Evolutionary conservation across 2,888 invertebrate species (phyloP), one percentile per base, ranked within the genome.

Genomic region (Chymomyza amoena): DNA sequence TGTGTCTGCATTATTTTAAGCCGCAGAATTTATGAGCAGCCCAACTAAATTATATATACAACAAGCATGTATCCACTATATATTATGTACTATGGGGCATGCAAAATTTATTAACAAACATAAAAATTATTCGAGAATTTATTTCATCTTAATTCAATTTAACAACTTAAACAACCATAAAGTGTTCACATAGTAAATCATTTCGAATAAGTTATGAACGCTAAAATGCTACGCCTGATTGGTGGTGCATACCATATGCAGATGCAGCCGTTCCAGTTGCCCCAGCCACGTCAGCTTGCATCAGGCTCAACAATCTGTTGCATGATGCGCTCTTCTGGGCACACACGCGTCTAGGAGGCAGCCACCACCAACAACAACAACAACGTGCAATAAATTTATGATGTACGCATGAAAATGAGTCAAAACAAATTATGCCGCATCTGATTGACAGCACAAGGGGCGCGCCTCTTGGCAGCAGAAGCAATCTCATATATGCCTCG

Each of bases 131-230:
- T 69, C 69, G 79, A 81, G 80, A 89, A 89, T 89, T 89, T 88
- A 85, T 89, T 85, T 88, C 89, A 87, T 89, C 89, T 89, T 89
- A 89, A 89, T 89, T 89, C 89, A 89, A 89, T 89, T 89, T 89
- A 89, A 89, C 89, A 89, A 89, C 89, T 89, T 89, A 89, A 89
- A 88, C 88, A 89, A 82, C 89, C 84, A 87, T 89, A 89, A 89
- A 89, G 89, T 88, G 88, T 89, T 89, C 89, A 89, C 89, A 89
- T 89, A 78, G 89, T 89, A 89, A 89, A 89, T 89, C 89, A 89
- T 85, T 76, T 75, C 62, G 61, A 63, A 32, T 64, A 68, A 68
- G 63, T 68, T 68, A 68, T 68, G 68, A 63, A 68, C 63, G 68
- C 68, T 62, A 67, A 67, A 61, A 59, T 59, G 67, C 45, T 39